A percentile compares a stretch with the other conserved stretches of the same genome.
These are phyloP conservation scores for Tuta absoluta DNA, from an alignment of 2,888 invertebrate genomes.

Conservation along the genomic window DNA sequence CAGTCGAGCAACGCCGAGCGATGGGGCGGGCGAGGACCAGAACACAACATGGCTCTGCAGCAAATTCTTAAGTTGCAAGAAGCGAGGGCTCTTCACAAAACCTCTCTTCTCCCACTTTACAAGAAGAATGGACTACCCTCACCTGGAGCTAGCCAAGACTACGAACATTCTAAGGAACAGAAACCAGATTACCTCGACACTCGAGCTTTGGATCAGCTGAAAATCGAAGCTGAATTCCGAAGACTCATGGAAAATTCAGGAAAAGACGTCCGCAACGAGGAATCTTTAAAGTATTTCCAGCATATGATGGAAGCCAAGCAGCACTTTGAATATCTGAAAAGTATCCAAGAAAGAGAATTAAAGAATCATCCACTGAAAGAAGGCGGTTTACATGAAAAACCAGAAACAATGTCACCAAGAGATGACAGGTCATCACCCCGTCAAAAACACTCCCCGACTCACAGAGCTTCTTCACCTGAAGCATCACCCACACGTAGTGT, in stretches of 20 bases:
- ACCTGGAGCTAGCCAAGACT: conserved; percentile 75
- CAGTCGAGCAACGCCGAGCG: conserved; percentile 91
- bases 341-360: conserved; percentile 66
- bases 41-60: conserved; percentile 94
- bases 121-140: conserved; percentile 74
- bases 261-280: conserved; percentile 66
- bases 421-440: conserved; percentile 58
- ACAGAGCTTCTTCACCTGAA: conserved; percentile 63
- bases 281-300: conserved; percentile 71
- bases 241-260: conserved; percentile 81
- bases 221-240: conserved; percentile 81
- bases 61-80: conserved; percentile 95
- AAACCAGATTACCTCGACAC: conserved; percentile 68
- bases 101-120: conserved; percentile 76
- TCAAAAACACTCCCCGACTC: conserved; percentile 55
- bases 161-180: conserved; percentile 53
- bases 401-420: conserved; percentile 62
- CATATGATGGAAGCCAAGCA: conserved; percentile 75
- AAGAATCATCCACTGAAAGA: conserved; percentile 43
- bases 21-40: conserved; percentile 94
- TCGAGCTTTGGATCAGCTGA: conserved; percentile 69
- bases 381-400: conserved; percentile 54
- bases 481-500: conserved; percentile 68
- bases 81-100: conserved; percentile 86
- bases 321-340: conserved; percentile 67